Evolutionary conservation across 2,888 invertebrate genomes (phyloP).

Genomic region (Liodrosophila aerea): DNA sequence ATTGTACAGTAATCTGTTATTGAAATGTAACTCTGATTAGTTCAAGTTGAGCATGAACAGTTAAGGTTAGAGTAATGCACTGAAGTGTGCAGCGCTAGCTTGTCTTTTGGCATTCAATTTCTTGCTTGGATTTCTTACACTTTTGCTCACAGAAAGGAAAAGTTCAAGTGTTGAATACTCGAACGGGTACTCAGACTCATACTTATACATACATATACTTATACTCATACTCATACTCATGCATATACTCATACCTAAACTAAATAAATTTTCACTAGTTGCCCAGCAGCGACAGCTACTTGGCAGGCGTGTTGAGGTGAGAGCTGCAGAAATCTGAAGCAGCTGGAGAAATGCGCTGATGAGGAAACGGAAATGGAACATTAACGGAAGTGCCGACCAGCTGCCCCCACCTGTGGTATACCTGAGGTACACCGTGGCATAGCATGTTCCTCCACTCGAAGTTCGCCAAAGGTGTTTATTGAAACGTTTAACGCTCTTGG

Average conservation of each 20-base stretch:
- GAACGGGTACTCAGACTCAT: too few species aligned
- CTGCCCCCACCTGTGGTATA: slow-evolving; percentile 17
- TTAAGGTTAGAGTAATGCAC: too few species aligned
- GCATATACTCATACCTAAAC: background rate
- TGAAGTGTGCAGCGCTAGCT: too few species aligned
- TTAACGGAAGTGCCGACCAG: slow-evolving; percentile 56
- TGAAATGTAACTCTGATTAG: too few species aligned
- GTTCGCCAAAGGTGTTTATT: slow-evolving; percentile 35
- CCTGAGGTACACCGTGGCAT: too few species aligned
- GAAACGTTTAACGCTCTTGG: slow-evolving; percentile 36
- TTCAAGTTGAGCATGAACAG: too few species aligned
- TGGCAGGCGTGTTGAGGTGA: background rate
- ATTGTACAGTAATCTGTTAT: too few species aligned
- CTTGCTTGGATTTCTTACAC: background rate
- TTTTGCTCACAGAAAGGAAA: slow-evolving; percentile 25
- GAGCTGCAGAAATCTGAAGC: background rate
- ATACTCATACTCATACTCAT: too few species aligned
- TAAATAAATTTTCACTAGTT: slow-evolving; percentile 60
- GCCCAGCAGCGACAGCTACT: slow-evolving; percentile 13
- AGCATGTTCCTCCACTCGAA: slow-evolving; percentile 6
- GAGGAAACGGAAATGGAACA: slow-evolving; percentile 71
- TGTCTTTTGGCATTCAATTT: too few species aligned
- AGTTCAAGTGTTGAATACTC: slow-evolving; percentile 39
- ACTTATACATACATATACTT: too few species aligned
- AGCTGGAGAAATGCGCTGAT: slow-evolving; percentile 26